Base-by-base conservation (phyloP, 2,113 vertebrate species). In the Ranitomeya variabilis region DNA sequence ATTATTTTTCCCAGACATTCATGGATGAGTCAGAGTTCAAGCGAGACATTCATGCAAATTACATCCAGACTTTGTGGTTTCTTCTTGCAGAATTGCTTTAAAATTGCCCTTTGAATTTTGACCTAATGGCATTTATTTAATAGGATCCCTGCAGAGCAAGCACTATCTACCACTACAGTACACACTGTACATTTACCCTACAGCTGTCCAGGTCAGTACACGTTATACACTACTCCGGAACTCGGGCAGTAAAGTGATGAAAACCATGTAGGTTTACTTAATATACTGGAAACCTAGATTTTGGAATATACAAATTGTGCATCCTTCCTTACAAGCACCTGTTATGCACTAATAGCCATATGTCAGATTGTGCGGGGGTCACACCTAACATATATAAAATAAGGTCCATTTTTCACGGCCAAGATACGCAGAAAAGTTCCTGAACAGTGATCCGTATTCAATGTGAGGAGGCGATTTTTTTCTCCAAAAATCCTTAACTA, bases 41-140 rank as follows among this genome's bases (percentile, higher is more conserved):
- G 59, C 23, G 52, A 80, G 19, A 2, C 11, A 87, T 90, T 23
- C 4, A 19, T 15, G 67, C 86, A 88, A 84, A 92, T 91, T 90
- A 91, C 90, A 91, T 90, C 82, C 89, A 91, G 90, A 92, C 90
- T 90, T 89, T 86, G 80, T 82, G 69, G 83, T 89, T 78, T 14
- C 81, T 89, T 37, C 89, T 76, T 19, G 85, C 73, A 9, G 89
- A 89, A 26, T 81, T 82, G 88, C 55, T 85, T 84, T 89, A 78
- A 21, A 19, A 64, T 89, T 85, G 78, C 18, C 80, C 90, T 74
- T 82, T 87, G 19, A 9, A 51, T 52, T 57, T n/a, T 87, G n/a
- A 4, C 59, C 51, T 54, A 54, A 11, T 55, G 62, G 14, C 23
- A 71, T 71, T 67, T 67, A 8, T 51, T 51, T 74, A 51, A 31